A percentile compares a stretch with the other conserved stretches of the same genome.
Conservation (phyloP, 2,113 vertebrate species). For the Sorex araneus region DNA sequence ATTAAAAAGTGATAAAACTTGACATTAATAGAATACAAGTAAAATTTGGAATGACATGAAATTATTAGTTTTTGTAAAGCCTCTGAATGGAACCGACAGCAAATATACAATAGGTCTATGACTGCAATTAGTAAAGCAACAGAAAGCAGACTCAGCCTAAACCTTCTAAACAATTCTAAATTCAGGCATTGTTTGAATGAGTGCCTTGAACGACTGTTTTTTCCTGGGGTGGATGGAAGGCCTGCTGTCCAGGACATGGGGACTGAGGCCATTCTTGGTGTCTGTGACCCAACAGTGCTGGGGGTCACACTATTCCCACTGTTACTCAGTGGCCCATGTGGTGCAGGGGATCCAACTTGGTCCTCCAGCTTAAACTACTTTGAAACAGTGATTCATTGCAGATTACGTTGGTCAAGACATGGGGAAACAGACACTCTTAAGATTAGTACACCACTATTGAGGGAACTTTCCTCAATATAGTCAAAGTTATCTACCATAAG, state of each 20-base stretch:
- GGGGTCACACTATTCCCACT: too few species aligned
- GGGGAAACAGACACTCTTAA: not conserved
- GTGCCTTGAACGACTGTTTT: too few species aligned
- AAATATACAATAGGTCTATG: not conserved
- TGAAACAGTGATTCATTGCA: not conserved
- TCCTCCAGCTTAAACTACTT: not conserved
- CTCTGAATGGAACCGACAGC: slow-evolving; percentile 6
- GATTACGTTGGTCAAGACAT: not conserved
- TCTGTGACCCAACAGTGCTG: too few species aligned
- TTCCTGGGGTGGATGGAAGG: too few species aligned
- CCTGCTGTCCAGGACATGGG: too few species aligned
- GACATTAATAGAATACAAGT: slow-evolving; percentile 1
- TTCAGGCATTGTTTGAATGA: not conserved
- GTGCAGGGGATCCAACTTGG: too few species aligned
- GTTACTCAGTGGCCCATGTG: too few species aligned
- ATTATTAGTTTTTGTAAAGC: not conserved
- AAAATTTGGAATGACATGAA: not conserved
- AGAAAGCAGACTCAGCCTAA: not conserved
- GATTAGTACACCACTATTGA: not conserved
- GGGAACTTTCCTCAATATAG: too few species aligned
- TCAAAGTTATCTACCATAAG: too few species aligned
- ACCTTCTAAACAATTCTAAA: not conserved
- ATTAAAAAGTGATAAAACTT: not conserved
- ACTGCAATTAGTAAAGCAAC: not conserved
- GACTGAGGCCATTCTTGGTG: too few species aligned